Base-by-base conservation (phyloP, 1,140 invertebrate genomes). In the Atta colombica region DNA sequence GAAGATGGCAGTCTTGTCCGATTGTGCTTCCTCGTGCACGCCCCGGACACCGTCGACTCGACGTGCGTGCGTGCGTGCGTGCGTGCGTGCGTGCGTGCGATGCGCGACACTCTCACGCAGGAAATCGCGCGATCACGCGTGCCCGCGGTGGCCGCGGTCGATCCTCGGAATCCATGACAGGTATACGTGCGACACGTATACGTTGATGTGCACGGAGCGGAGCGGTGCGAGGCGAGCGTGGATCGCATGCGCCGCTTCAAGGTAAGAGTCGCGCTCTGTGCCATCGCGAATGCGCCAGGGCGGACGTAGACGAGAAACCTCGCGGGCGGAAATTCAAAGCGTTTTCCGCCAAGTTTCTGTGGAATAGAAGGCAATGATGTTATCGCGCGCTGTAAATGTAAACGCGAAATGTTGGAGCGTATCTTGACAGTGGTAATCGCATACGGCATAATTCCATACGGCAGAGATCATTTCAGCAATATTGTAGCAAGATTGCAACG, bases 141-240 rank as follows among this genome's bases (percentile, higher is more conserved):
- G 92, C 91, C 82, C 92, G 92, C 91, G 90, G 92, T 89, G 90
- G 87, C 91, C 93, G 92, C 93, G 89, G 90, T 92, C 92, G 87
- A 92, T 91, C 89, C 92, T 89, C 90, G 93, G 94, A 93, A 93
- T 95, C 94, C 94, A 95, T 94, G 94, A 94, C 94, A 94, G 94
- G 88, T 90, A 87, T 28, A 55, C 80, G 78, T 6, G 61, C 53
- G 77, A 81, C 66, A 81, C 45, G 49, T 69, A 61, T 80, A 66
- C 82, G 82, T 77, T 68, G 77, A 84, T 68, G 80, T 66, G 60
- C 53, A 68, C 71, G 39, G 8, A 71, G 18, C 65, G 35, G 31
- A 31, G 69, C 68, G 31, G 39, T 21, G 60, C 75, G 35, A 85
- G 60, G 49, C 75, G 89, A 89, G 69, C 89, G 88, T 77, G 80